Percentiles rank a stretch among this genome's conserved stretches.
Conservation (phyloP, 2,113 vertebrate genomes). For the Bubo scandiacus region DNA sequence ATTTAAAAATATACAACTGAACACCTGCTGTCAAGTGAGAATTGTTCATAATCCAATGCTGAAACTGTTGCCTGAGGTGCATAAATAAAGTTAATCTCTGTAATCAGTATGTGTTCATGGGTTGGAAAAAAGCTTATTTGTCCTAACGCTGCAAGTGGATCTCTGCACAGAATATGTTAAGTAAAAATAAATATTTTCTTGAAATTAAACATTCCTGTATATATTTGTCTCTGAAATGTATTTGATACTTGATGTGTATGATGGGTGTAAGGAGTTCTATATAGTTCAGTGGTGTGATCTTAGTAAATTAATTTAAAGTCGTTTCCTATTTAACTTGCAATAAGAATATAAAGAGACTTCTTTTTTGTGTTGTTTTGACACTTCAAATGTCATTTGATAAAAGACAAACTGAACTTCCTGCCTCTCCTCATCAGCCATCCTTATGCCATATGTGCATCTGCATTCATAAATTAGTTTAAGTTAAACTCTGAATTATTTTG, state of each 20-base stretch:
- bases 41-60: neutral
- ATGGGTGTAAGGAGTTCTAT: neutral
- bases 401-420: neutral
- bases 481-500: neutral
- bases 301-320: neutral
- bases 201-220: neutral
- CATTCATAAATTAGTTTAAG: neutral
- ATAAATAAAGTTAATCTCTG: neutral
- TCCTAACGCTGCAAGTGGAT: neutral
- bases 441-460: neutral
- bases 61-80: neutral
- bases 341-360: neutral
- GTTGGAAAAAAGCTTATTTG: neutral
- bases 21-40: neutral
- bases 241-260: neutral
- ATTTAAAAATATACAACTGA: neutral
- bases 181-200: neutral
- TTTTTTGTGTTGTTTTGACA: neutral
- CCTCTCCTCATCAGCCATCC: neutral
- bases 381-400: neutral
- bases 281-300: neutral
- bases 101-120: neutral
- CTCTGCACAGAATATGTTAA: neutral
- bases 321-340: neutral
- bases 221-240: neutral